Conservation (phyloP, 1,140 invertebrate species). For the Teleopsis dalmanni region DNA sequence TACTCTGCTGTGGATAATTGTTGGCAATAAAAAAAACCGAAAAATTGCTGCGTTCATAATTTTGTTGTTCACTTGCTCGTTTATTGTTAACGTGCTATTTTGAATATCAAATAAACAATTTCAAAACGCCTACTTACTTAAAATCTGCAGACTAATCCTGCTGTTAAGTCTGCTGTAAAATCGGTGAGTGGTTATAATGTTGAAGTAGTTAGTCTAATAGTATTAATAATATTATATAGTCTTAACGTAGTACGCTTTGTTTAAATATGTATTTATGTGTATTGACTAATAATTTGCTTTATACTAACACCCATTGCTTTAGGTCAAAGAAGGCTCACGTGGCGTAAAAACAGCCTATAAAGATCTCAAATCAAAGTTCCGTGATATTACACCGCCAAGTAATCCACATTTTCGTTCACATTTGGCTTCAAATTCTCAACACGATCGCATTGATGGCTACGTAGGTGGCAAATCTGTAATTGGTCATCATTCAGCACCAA, state of each 20-base stretch:
- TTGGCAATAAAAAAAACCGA: no score
- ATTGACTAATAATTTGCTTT: background rate
- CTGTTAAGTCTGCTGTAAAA: slow-evolving; percentile 72
- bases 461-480: slow-evolving; percentile 19
- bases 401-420: slow-evolving; percentile 26
- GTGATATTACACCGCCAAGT: slow-evolving; percentile 44
- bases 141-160: slow-evolving; percentile 64
- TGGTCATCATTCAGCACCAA: slow-evolving; percentile 55
- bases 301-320: slow-evolving; percentile 5
- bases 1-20: no score
- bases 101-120: no score
- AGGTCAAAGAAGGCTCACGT: slow-evolving; percentile 72
- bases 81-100: no score
- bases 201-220: background rate
- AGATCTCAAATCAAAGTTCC: slow-evolving; percentile 58
- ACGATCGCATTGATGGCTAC: slow-evolving; percentile 41
- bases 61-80: no score
- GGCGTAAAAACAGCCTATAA: slow-evolving; percentile 67
- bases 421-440: slow-evolving; percentile 38
- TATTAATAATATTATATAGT: background rate
- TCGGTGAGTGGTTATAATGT: slow-evolving; percentile 54
- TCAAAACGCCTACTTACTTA: slow-evolving; percentile 5
- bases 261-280: background rate
- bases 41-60: no score
- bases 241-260: background rate